Percentiles rank a stretch among this genome's conserved stretches.
Conservation (phyloP, 2,797 vertebrate species). For the Alcedo quadribrachys region DNA sequence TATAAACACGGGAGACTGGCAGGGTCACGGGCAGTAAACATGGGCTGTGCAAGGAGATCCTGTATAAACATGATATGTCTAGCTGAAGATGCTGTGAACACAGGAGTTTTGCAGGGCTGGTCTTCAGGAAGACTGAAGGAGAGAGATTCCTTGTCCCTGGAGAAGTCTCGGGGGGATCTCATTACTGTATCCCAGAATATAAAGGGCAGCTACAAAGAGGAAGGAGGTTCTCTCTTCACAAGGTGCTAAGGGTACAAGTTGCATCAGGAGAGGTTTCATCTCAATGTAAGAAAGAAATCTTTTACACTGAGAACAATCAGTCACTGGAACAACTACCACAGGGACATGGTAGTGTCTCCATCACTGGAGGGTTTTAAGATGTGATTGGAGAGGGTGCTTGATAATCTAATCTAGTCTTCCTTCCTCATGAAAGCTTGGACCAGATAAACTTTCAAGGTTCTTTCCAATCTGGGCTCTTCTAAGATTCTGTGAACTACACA, state of each 20-base stretch:
- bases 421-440: neutral
- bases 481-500: neutral
- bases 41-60: neutral
- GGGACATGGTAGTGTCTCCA: neutral
- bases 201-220: neutral
- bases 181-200: neutral
- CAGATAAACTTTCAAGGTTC: neutral
- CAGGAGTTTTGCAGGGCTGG: neutral
- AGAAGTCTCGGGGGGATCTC: neutral
- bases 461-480: neutral
- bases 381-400: neutral
- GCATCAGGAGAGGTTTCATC: neutral
- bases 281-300: neutral
- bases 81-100: neutral
- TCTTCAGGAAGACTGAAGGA: neutral
- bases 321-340: neutral
- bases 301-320: neutral
- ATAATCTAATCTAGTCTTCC: neutral
- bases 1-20: neutral
- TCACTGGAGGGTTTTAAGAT: neutral
- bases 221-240: neutral
- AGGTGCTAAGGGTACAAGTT: neutral
- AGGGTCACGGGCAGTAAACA: conserved; percentile 6
- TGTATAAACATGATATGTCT: neutral
- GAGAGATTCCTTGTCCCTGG: neutral